Percentiles rank a stretch among this genome's conserved stretches.
These are phyloP conservation scores for Tetramorium parvispinum DNA, from an alignment of 1,140 invertebrate species.

Conservation along the genomic window DNA sequence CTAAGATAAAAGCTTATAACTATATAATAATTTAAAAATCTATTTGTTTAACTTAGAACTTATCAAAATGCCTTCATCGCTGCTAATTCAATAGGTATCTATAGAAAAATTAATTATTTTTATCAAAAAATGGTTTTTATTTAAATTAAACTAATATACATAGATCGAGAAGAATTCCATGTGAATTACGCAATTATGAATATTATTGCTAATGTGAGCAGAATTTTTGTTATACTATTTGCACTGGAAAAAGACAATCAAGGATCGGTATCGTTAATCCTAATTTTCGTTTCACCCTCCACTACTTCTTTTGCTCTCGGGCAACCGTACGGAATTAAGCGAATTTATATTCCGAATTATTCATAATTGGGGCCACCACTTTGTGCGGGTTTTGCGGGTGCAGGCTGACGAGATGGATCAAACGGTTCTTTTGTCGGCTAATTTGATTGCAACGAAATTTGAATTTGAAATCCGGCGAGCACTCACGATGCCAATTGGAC, in stretches of 20 bases:
- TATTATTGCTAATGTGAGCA: neutral
- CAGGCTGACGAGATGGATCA: slow-evolving; percentile 77
- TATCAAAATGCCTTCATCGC: neutral
- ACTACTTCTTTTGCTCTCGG: slow-evolving; percentile 42
- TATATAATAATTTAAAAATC: neutral
- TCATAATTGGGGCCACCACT: slow-evolving; percentile 80
- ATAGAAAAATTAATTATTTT: neutral
- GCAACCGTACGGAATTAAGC: slow-evolving; percentile 75
- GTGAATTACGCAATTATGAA: slow-evolving; percentile 18
- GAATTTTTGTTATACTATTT: slow-evolving; percentile 17
- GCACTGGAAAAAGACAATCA: neutral
- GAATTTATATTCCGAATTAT: slow-evolving; percentile 82
- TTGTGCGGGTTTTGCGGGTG: slow-evolving; percentile 70
- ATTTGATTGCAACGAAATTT: slow-evolving; percentile 84
- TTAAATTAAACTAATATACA: neutral
- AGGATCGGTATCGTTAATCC: neutral
- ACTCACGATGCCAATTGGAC: slow-evolving; percentile 62
- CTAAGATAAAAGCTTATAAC: neutral
- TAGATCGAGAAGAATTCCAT: neutral
- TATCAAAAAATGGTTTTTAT: neutral
- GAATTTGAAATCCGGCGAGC: slow-evolving; percentile 80
- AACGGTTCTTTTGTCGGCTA: slow-evolving; percentile 84
- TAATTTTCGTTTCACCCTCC: slow-evolving; percentile 32
- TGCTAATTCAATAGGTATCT: neutral
- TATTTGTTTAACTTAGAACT: slow-evolving; percentile 3